Evolutionary conservation across 2,888 invertebrate species (phyloP).

Genomic region (Leptinotarsa rubiginosa): DNA sequence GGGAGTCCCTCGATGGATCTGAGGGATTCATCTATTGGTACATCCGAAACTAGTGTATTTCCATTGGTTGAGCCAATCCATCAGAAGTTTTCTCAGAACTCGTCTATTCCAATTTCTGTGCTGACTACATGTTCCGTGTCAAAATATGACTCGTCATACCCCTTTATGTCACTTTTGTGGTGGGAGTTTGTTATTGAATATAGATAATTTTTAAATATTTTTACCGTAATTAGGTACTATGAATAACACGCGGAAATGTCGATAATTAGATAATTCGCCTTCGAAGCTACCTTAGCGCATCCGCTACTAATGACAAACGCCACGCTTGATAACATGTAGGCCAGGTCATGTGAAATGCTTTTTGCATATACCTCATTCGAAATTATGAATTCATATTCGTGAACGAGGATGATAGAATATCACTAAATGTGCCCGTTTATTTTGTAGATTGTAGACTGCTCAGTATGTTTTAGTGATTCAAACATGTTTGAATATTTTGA

Average conservation of each 20-base stretch:
- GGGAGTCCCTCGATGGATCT: no score
- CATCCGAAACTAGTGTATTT: no score
- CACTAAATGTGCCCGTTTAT: not conserved
- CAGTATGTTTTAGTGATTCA: constrained; percentile 14
- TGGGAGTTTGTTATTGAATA: not conserved
- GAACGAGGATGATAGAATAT: not conserved
- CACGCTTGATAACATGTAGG: not conserved
- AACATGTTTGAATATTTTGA: constrained; percentile 23
- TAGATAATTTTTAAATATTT: not conserved
- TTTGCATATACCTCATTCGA: no score
- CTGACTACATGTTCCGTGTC: not conserved
- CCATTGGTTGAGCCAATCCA: no score
- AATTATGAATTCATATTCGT: not conserved
- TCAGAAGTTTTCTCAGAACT: no score
- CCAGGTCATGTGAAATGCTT: constrained; percentile 3
- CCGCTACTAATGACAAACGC: not conserved
- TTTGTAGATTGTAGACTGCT: not conserved
- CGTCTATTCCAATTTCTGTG: not conserved
- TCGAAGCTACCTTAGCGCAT: not conserved
- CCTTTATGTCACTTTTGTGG: not conserved
- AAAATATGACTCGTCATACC: not conserved
- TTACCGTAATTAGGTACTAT: not conserved
- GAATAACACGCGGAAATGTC: not conserved
- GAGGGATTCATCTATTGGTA: no score
- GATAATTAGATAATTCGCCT: not conserved